Conservation (phyloP, 1,140 invertebrate genomes). For the Galendromus occidentalis region DNA sequence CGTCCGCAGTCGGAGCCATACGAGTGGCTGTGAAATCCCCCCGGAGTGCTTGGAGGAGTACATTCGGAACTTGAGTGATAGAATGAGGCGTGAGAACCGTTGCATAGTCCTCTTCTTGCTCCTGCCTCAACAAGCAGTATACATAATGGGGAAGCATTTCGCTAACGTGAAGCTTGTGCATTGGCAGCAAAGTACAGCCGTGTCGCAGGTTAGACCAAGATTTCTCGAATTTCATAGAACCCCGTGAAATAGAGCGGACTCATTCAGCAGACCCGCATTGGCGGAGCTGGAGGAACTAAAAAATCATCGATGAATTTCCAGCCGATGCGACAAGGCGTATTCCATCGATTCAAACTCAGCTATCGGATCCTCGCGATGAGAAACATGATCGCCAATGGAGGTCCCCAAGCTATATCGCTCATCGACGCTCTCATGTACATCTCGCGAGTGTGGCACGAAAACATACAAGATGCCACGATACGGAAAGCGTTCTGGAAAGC, state of each 20-base stretch:
- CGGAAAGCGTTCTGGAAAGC: slow-evolving; percentile 8
- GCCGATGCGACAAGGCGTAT: slow-evolving; percentile 5
- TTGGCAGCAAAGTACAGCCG: not conserved
- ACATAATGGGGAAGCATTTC: not conserved
- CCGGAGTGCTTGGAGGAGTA: slow-evolving; percentile 1
- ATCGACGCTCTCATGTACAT: slow-evolving; percentile 3
- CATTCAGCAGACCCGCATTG: too few relatives aligned
- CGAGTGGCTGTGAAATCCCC: not conserved
- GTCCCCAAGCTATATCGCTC: not conserved
- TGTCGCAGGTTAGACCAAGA: not conserved
- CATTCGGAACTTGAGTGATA: not conserved
- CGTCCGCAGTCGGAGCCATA: not conserved
- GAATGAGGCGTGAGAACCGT: not conserved
- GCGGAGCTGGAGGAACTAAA: too few relatives aligned
- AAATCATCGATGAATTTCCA: not conserved
- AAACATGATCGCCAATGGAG: slow-evolving; percentile 4
- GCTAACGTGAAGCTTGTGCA: not conserved
- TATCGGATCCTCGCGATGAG: not conserved
- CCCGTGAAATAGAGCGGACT: too few relatives aligned
- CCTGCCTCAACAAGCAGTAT: not conserved
- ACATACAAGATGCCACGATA: not conserved
- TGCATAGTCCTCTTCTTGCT: not conserved
- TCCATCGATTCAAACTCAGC: not conserved
- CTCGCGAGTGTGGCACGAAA: not conserved
- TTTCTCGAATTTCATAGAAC: too few relatives aligned